Evolutionary conservation across 2,797 vertebrate species (phyloP).

Genomic region (Mormyrus hasselquistii): DNA sequence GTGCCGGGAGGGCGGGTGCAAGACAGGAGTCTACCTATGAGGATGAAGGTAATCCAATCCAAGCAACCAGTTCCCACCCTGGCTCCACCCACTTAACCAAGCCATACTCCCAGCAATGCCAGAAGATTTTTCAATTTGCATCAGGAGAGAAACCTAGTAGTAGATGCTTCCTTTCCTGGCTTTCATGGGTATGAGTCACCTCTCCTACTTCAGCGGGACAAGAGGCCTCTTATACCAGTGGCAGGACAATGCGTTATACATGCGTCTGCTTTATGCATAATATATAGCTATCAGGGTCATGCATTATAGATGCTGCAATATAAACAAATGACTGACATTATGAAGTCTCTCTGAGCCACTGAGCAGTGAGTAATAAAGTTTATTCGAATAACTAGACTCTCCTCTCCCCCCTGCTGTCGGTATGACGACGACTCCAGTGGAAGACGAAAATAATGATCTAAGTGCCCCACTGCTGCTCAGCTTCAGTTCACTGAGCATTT

Average conservation of each 20-base stretch:
- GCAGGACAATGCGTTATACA: not conserved
- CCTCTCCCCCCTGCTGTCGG: not conserved
- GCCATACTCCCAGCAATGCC: not conserved
- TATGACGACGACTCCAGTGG: not conserved
- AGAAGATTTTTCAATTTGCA: not conserved
- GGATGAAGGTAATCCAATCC: not conserved
- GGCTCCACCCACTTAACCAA: not conserved
- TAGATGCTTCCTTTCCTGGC: not conserved
- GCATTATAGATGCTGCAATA: conserved; percentile 9
- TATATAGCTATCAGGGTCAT: not conserved
- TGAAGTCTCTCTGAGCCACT: not conserved
- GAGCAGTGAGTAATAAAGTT: not conserved
- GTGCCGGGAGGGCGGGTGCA: not conserved
- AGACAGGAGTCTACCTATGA: not conserved
- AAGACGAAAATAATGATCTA: not conserved
- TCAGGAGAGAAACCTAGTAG: not conserved
- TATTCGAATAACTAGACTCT: not conserved
- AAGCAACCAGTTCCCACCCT: not conserved
- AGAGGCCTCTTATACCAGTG: not conserved
- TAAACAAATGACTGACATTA: conserved; percentile 14
- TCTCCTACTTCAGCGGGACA: not conserved
- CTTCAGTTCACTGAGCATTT: not conserved
- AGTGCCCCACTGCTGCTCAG: not conserved
- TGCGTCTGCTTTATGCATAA: conserved; percentile 2
- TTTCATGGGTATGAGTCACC: not conserved